Evolutionary conservation across 1,140 invertebrate genomes (phyloP).

Genomic region (Drosophila quadrilineata): DNA sequence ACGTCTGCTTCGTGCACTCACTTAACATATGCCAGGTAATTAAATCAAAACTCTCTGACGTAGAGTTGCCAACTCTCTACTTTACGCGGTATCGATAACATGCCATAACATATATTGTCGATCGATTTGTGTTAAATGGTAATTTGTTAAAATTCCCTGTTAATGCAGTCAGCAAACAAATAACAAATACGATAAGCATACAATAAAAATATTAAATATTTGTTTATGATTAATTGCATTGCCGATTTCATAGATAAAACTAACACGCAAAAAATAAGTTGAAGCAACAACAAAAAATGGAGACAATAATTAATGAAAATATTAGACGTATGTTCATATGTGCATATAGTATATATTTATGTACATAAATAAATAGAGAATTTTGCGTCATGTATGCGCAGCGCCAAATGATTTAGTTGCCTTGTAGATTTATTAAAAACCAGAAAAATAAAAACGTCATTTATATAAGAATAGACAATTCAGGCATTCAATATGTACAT

Average conservation of each 20-base stretch:
- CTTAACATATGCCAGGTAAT: background rate
- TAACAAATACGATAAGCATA: background rate
- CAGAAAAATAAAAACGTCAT: slow-evolving; percentile 12
- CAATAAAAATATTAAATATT: too few relatives aligned
- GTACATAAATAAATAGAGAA: too few relatives aligned
- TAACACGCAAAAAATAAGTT: too few relatives aligned
- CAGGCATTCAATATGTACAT: background rate
- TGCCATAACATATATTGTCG: background rate
- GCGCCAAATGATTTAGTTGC: slow-evolving; percentile 26
- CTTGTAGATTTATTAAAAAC: slow-evolving; percentile 19
- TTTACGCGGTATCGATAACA: too few relatives aligned
- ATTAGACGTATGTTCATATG: background rate
- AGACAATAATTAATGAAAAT: background rate
- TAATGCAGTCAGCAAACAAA: slow-evolving; percentile 5
- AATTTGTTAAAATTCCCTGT: background rate
- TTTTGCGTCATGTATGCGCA: slow-evolving; percentile 10
- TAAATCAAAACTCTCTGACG: background rate
- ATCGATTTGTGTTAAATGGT: too few relatives aligned
- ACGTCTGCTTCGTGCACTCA: background rate
- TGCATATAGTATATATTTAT: background rate
- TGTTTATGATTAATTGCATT: too few relatives aligned
- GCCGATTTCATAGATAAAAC: too few relatives aligned
- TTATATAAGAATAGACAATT: slow-evolving; percentile 8
- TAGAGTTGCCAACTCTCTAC: background rate
- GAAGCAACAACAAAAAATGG: background rate